Conservation (phyloP, 2,113 vertebrate species). For the Corythoichthys haematopterus region DNA sequence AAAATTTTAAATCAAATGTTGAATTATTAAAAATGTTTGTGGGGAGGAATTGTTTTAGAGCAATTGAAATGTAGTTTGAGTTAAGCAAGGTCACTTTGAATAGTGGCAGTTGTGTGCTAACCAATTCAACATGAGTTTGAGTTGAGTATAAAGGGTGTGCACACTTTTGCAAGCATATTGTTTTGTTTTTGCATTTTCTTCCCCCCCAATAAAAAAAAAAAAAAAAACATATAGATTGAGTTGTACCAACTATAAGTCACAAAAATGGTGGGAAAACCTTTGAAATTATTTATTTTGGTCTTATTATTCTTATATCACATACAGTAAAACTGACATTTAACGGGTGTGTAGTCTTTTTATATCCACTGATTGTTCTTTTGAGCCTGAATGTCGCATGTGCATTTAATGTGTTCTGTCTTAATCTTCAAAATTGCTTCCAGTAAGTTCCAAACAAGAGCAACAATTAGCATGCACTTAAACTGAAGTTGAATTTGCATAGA, state of each 20-base stretch:
- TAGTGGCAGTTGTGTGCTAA: too few relatives aligned
- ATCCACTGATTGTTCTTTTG: constrained; percentile 42
- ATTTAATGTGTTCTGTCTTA: constrained; percentile 50
- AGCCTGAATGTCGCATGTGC: constrained; percentile 36
- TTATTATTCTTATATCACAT: not conserved
- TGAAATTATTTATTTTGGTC: not conserved
- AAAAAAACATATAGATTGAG: not conserved
- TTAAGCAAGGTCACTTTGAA: too few relatives aligned
- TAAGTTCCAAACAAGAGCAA: constrained; percentile 64
- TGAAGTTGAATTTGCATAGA: constrained; percentile 49
- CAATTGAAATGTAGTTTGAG: too few relatives aligned
- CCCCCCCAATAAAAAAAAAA: too few relatives aligned
- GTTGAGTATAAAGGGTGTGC: too few relatives aligned
- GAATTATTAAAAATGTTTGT: too few relatives aligned
- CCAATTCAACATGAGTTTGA: too few relatives aligned
- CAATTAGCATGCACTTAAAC: constrained; percentile 62
- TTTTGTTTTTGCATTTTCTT: not conserved
- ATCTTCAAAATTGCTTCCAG: constrained; percentile 65
- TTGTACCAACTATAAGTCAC: not conserved
- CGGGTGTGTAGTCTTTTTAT: not conserved
- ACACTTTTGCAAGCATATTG: not conserved
- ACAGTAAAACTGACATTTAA: not conserved
- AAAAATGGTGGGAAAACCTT: not conserved
- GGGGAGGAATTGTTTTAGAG: too few relatives aligned
- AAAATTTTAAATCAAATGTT: too few relatives aligned